phyloP scores from a whole-genome alignment of 2,797 vertebrate species.

The Lutjanus campechanus region DNA sequence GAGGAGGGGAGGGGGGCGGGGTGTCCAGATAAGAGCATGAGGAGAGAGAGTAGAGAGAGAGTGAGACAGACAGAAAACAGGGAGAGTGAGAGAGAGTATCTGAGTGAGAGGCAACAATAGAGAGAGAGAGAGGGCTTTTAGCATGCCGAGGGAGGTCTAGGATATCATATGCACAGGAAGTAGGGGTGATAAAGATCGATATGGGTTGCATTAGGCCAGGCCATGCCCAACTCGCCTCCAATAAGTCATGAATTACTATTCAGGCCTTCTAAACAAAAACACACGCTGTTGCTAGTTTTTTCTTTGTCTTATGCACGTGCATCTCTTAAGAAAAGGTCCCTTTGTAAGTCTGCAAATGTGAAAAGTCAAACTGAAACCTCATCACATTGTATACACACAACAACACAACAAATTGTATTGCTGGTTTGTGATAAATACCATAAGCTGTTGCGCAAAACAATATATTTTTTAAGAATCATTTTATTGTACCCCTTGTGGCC shows the following conservation, averaged over 20 bases:
- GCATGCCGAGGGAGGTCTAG: slow-evolving; percentile 66
- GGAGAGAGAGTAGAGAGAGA: slow-evolving; percentile 26
- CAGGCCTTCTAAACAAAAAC: slow-evolving; percentile 48
- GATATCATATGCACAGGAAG: slow-evolving; percentile 81
- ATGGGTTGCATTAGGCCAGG: slow-evolving; percentile 74
- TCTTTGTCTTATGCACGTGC: neutral
- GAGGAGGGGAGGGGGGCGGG: neutral
- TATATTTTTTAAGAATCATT: too few relatives aligned
- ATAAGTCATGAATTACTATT: slow-evolving; percentile 63
- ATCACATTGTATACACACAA: neutral
- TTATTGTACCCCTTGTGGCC: too few relatives aligned
- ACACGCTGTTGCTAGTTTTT: neutral
- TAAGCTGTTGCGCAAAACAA: neutral
- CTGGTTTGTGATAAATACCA: neutral
- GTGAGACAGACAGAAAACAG: slow-evolving; percentile 18
- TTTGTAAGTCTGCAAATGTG: neutral
- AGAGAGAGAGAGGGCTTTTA: slow-evolving; percentile 69
- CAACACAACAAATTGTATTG: too few relatives aligned
- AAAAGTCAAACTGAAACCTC: neutral
- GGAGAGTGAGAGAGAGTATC: slow-evolving; percentile 2
- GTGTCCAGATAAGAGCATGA: slow-evolving; percentile 13
- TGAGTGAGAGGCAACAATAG: slow-evolving; percentile 44
- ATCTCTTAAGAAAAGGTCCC: neutral
- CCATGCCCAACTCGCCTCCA: slow-evolving; percentile 50
- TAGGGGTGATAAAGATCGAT: slow-evolving; percentile 82